Conservation (phyloP, 2,797 vertebrate species). For the Diglossa cyanea region DNA sequence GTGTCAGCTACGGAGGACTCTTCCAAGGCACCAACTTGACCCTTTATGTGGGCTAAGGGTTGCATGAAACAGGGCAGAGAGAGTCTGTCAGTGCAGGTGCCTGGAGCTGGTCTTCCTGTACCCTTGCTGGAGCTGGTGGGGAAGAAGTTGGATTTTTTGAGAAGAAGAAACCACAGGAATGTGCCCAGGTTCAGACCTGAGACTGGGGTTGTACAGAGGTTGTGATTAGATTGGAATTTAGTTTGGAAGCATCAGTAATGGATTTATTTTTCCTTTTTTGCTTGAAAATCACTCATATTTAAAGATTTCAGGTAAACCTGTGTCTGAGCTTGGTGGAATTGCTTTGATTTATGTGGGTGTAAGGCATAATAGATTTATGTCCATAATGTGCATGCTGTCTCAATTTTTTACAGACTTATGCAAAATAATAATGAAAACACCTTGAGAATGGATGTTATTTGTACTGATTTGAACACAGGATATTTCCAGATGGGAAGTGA, state of each 20-base stretch:
- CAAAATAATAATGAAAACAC: constrained; percentile 20
- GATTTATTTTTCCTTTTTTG: neutral
- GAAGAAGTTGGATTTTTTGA: neutral
- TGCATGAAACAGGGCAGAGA: neutral
- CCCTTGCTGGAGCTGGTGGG: neutral
- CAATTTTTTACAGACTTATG: neutral
- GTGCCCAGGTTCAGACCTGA: neutral
- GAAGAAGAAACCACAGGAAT: fast-evolving
- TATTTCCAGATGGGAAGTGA: neutral
- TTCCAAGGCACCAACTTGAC: neutral
- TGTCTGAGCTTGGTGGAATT: neutral
- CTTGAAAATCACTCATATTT: neutral
- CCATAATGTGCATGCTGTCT: neutral
- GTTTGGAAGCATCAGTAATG: neutral
- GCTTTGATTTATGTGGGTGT: neutral
- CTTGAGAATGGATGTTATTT: neutral
- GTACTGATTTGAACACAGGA: neutral
- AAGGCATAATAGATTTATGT: neutral
- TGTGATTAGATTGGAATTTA: neutral
- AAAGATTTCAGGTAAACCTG: neutral
- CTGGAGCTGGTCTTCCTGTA: neutral
- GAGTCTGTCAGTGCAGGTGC: neutral
- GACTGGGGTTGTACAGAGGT: neutral
- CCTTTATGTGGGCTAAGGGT: fast-evolving
- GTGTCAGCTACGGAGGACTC: neutral